Conservation (phyloP, 1,140 invertebrate species). For the Heliconius eleuchia region DNA sequence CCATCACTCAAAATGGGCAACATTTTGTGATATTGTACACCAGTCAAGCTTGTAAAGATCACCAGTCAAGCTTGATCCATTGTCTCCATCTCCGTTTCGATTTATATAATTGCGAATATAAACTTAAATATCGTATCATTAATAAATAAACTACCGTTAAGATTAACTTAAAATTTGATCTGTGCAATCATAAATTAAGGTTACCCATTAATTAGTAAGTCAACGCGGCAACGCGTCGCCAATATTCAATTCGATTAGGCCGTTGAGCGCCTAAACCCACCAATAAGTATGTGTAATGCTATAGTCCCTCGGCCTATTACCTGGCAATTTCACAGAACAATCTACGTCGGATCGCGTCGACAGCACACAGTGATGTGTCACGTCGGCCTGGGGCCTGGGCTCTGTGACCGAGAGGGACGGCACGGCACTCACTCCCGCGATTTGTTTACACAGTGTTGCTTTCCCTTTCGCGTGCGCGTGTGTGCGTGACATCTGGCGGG, state of each 20-base stretch:
- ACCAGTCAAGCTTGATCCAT: too few relatives aligned
- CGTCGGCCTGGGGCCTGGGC: conserved; percentile 59
- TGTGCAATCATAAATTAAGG: conserved; percentile 22
- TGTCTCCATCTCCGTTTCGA: too few relatives aligned
- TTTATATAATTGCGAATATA: too few relatives aligned
- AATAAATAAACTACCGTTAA: too few relatives aligned
- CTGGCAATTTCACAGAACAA: conserved; percentile 81
- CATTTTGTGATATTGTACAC: too few relatives aligned
- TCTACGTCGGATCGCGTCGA: conserved; percentile 71
- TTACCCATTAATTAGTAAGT: conserved; percentile 46
- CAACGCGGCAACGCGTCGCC: conserved; percentile 61
- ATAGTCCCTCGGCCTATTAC: conserved; percentile 79
- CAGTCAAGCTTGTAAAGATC: too few relatives aligned
- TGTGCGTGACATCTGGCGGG: conserved; percentile 76
- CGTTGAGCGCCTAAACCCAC: conserved; percentile 70
- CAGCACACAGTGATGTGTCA: conserved; percentile 72
- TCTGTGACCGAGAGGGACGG: conserved; percentile 72
- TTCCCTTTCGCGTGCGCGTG: conserved; percentile 71
- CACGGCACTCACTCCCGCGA: conserved; percentile 64
- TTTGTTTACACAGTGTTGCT: conserved; percentile 80
- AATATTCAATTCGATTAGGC: conserved; percentile 76
- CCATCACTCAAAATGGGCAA: too few relatives aligned
- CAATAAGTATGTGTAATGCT: conserved; percentile 79
- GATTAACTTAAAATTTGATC: neutral
- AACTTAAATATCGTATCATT: too few relatives aligned